Evolutionary conservation across 2,888 invertebrate species (phyloP), one percentile per base, ranked within the genome.

Genomic region (Agriotes lineatus): DNA sequence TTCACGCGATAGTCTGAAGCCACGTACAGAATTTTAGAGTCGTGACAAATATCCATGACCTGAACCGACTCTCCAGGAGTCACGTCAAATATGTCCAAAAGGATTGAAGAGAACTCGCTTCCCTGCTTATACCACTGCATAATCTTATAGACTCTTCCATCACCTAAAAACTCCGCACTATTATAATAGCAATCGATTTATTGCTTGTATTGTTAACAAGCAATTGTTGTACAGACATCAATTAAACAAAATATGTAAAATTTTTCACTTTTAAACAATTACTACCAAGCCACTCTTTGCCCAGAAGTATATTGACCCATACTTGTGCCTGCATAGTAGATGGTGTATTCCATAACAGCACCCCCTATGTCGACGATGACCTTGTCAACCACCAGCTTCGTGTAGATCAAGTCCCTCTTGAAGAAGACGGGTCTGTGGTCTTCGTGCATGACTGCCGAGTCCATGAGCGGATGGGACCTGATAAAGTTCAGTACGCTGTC

Each of bases 401-500:
- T 96, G 86, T 97, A 95, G 85, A 96, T 92, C 72, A 96, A 87
- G 85, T 97, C 96, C 65, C 96, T 88, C 84, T 96, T 96, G 88
- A 93, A 96, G 86, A 95, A 96, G 66, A 96, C 95, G 0, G 97
- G 97, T 82, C 94, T 94, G 80, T 95, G 95, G 82, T 95, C 92
- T 82, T 96, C 95, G 84, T 96, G 96, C 76, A 93, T 93, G 50
- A 99, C 96, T 1, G 97, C 96, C 50, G 94, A 94, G 85, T 99
- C 97, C 97, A 99, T 97, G 67, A 99, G 87, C 0, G 98, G 97
- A 85, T 99, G 99, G 4, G 96, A 95, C 78, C 96, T 92, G 81
- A 98, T 97, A 86, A 99, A 99, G 85, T 97, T 97, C 74, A 97
- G 88, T 10, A 97, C 97, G 10, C 94, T 93, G 83, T 96, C 96